Percentiles rank a stretch among this genome's conserved stretches.
These are phyloP conservation scores for Lampris incognitus DNA, from an alignment of 2,113 vertebrate species.

Conservation along the genomic window DNA sequence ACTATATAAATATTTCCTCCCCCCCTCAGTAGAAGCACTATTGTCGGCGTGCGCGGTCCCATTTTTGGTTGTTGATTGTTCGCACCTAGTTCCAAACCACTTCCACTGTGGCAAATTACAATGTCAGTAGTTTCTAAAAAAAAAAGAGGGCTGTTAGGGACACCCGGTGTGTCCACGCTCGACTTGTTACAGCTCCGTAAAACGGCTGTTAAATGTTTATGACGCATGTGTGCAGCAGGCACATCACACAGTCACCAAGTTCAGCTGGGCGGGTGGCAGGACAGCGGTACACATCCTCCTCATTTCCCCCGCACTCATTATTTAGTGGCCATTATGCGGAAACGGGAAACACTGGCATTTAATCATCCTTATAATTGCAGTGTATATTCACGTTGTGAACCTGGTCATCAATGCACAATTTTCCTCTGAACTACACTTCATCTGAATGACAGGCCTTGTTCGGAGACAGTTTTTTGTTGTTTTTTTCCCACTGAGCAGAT, in stretches of 20 bases:
- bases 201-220: constrained; percentile 68
- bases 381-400: constrained; percentile 60
- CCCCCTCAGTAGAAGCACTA: constrained; percentile 1
- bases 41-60: background rate
- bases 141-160: constrained; percentile 36
- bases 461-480: background rate
- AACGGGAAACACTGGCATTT: constrained; percentile 57
- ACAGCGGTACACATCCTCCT: constrained; percentile 9
- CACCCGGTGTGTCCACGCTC: constrained; percentile 31
- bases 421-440: constrained; percentile 25
- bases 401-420: constrained; percentile 36
- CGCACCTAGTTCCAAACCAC: constrained; percentile 47
- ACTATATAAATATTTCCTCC: background rate
- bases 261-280: constrained; percentile 51
- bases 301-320: constrained; percentile 38
- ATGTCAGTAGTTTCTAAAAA: constrained; percentile 41
- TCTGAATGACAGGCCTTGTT: constrained; percentile 31
- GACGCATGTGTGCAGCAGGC: constrained; percentile 44
- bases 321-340: constrained; percentile 55
- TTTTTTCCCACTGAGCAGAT: constrained; percentile 42
- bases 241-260: constrained; percentile 35
- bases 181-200: constrained; percentile 38
- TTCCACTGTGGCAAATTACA: constrained; percentile 60
- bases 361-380: constrained; percentile 72
- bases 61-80: constrained; percentile 36